Base-by-base conservation (phyloP, 2,113 vertebrate species). In the Tychaedon coryphoeus region DNA sequence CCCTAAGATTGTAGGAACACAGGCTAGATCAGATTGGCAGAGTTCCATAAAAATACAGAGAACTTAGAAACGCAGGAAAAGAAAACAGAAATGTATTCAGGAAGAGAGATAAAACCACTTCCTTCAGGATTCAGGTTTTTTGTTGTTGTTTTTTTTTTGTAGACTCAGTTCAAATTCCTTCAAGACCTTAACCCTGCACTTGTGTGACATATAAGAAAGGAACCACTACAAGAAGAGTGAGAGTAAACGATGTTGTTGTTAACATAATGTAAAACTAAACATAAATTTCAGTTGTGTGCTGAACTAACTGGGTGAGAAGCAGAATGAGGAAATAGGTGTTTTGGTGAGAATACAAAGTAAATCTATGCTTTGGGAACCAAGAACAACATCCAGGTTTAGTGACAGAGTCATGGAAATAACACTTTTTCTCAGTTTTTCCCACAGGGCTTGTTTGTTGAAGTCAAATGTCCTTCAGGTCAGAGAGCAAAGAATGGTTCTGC, bases 391-490 rank as follows among this genome's bases (percentile, higher is more conserved):
- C 20, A 73, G 12, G 14, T 54, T 64, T 79, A 88, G 33, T 34
- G 74, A 28, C n/a, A 87, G 73, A 62, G 17, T 17, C 31, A 87
- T 11, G 16, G 53, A 83, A 95, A 76, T 15, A 53, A 25, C 31
- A 40, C 15, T 28, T 71, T 83, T 79, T 56, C 18, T 57, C 71
- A 70, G n/a, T 60, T 33, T 69, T 66, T 81, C 36, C 40, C 1
- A 1, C 6, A 36, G 54, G 24, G 34, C 18, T 33, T 1, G 0
- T 19, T 86, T 33, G 42, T 26, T 36, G 5, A n/a, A 9, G 45
- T 69, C 40, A 58, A 34, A 82, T 23, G 7, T 53, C 45, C 66
- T 86, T 51, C 42, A 58, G 51, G 38, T 65, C 31, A 79, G 40
- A 82, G 8, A 57, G 26, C 6, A 11, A 84, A 58, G 34, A 71